Evolutionary conservation across 1,140 invertebrate genomes (phyloP), one percentile per base, ranked within the genome.

Genomic region (Zaprionus ornatus): DNA sequence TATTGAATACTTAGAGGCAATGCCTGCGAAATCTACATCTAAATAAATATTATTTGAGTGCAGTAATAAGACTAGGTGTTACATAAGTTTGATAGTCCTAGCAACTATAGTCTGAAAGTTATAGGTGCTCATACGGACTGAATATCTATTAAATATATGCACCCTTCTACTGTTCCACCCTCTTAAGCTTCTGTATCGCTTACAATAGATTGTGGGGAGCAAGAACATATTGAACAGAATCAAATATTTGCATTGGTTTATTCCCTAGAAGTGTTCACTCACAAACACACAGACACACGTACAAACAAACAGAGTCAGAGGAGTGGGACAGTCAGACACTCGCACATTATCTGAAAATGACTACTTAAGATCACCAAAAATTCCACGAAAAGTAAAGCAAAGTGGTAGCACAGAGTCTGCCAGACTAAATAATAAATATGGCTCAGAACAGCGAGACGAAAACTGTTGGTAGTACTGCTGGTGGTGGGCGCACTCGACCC

Each of bases 321-420:
- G 29, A 32, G 29, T 3, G 29, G 29, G 29, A 32, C 29, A 17
- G 40, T n/a, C 5, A 54, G 61, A 40, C 19, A 9, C 54, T 42
- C 25, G 40, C 37, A 62, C 54, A 90, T 82, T 91, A 91, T 91
- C 90, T 78, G 82, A 90, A 91, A 91, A 91, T 91, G 75, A 91
- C 85, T 86, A 86, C 90, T 91, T 90, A 91, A 91, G 84, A 91
- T 91, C 88, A 50, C 45, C 42, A 25, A 56, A 62, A 85, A 73
- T 90, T 90, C 85, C 79, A 85, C 52, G 85, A 90, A 87, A 63
- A 52, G 35, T 52, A 72, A 71, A 73, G 62, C 37, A 77, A 77
- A 74, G 74, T 76, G 74, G 74, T 76, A 71, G 72, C 59, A 40
- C 19, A 23, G 29, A 42, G 17, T 10, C 19, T 3, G 45, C 17